These are phyloP conservation scores for Scolopax rusticola DNA, from an alignment of 2,797 vertebrate species.

Conservation along the genomic window DNA sequence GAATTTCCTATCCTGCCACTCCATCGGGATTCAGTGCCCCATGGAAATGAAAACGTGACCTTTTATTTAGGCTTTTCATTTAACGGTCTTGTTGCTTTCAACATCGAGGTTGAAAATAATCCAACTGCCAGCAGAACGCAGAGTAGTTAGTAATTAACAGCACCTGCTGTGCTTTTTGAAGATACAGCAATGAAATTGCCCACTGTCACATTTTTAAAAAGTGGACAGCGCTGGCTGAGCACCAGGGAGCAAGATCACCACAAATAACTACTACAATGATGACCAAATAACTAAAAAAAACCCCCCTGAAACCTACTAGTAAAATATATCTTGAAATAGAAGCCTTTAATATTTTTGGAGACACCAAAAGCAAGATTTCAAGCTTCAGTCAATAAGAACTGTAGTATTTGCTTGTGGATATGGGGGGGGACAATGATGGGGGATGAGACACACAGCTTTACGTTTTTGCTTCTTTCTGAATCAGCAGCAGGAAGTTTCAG, in stretches of 20 bases:
- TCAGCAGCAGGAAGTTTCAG: background rate
- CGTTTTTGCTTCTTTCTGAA: background rate
- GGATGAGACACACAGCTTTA: background rate
- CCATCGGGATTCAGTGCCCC: conserved; percentile 79
- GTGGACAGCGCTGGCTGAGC: background rate
- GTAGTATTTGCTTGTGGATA: background rate
- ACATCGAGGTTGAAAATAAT: conserved; percentile 67
- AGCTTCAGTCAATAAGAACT: background rate
- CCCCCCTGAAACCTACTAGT: background rate
- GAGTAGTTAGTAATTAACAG: background rate
- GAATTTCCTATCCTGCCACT: conserved; percentile 78
- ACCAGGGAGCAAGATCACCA: background rate
- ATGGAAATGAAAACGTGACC: conserved; percentile 85
- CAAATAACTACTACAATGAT: background rate
- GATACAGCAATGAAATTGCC: background rate
- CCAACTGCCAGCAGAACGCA: background rate
- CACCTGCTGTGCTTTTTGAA: background rate
- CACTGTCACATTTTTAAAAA: background rate
- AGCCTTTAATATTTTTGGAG: background rate
- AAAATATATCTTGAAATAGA: background rate
- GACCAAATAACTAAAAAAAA: background rate
- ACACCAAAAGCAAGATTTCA: background rate
- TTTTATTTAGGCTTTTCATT: conserved; percentile 88
- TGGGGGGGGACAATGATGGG: background rate
- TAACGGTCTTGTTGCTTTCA: conserved; percentile 83